These are phyloP conservation scores for Allygus modestus DNA, from an alignment of 2,888 invertebrate species.

Conservation along the genomic window DNA sequence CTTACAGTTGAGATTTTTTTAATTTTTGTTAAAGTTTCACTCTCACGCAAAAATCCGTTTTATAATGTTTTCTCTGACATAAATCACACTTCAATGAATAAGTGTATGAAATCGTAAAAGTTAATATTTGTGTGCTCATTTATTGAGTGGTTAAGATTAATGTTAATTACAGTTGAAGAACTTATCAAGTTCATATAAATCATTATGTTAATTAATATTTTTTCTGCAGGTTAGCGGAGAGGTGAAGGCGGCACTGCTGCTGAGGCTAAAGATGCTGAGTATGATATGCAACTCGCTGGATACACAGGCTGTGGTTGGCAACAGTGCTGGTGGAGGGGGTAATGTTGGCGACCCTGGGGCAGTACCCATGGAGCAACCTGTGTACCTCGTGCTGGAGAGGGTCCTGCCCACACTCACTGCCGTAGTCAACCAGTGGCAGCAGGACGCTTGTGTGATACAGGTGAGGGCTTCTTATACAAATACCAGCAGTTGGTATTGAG, in stretches of 20 bases:
- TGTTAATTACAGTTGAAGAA: too few species aligned
- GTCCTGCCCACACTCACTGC: conserved; percentile 81
- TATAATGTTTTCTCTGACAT: too few species aligned
- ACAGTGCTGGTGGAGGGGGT: conserved; percentile 71
- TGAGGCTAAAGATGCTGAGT: conserved; percentile 83
- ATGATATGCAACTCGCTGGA: conserved; percentile 81
- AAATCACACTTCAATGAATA: too few species aligned
- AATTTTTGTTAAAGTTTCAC: too few species aligned
- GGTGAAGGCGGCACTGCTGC: conserved; percentile 77
- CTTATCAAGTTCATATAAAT: too few species aligned
- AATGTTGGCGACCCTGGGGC: conserved; percentile 69
- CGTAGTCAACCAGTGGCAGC: conserved; percentile 81
- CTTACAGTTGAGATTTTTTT: too few species aligned
- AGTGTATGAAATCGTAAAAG: too few species aligned
- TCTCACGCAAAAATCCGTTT: too few species aligned
- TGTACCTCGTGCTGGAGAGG: conserved; percentile 79
- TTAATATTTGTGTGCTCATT: too few species aligned
- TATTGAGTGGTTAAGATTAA: too few species aligned
- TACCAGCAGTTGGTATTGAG: conserved; percentile 73
- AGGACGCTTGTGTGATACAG: conserved; percentile 81
- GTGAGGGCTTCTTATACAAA: too few species aligned
- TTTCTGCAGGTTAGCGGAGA: conserved; percentile 74
- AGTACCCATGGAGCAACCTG: conserved; percentile 75
- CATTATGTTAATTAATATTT: too few species aligned
- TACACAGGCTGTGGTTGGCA: conserved; percentile 73